These are phyloP conservation scores for Metallyticus violacea DNA, from an alignment of 2,888 invertebrate genomes.

Conservation along the genomic window DNA sequence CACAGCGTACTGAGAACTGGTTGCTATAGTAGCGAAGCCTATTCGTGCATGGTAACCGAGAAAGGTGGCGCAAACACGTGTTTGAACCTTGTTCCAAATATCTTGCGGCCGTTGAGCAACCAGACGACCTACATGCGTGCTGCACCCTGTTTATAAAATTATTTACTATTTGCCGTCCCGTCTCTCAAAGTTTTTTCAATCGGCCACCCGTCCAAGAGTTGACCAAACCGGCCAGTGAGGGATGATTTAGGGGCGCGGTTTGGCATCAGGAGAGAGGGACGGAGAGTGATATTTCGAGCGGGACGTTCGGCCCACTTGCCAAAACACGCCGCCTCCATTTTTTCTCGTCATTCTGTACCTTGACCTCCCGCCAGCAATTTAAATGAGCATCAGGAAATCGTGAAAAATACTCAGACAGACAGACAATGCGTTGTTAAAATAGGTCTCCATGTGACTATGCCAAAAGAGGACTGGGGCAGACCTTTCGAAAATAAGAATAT, in stretches of 20 bases:
- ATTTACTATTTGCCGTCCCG: no score
- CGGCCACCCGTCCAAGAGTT: not conserved
- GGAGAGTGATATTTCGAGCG: not conserved
- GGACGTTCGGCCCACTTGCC: not conserved
- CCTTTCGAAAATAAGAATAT: no score
- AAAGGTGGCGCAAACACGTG: not conserved
- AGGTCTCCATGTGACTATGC: no score
- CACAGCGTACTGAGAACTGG: no score
- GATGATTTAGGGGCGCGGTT: not conserved
- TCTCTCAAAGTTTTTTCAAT: no score
- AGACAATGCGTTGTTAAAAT: not conserved
- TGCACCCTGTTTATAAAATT: no score
- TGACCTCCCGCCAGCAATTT: not conserved
- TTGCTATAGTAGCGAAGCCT: not conserved
- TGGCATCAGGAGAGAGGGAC: not conserved
- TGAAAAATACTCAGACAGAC: not conserved
- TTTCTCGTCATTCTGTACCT: not conserved
- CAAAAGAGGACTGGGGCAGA: no score
- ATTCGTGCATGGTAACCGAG: not conserved
- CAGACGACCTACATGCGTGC: not conserved
- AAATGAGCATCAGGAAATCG: not conserved
- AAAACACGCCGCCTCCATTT: not conserved
- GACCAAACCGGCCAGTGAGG: not conserved
- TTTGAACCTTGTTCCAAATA: not conserved
- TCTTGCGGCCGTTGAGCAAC: not conserved